A percentile compares a stretch with the other conserved stretches of the same genome.
These are phyloP conservation scores for Euphydryas editha DNA, from an alignment of 2,888 invertebrate genomes.

Conservation along the genomic window DNA sequence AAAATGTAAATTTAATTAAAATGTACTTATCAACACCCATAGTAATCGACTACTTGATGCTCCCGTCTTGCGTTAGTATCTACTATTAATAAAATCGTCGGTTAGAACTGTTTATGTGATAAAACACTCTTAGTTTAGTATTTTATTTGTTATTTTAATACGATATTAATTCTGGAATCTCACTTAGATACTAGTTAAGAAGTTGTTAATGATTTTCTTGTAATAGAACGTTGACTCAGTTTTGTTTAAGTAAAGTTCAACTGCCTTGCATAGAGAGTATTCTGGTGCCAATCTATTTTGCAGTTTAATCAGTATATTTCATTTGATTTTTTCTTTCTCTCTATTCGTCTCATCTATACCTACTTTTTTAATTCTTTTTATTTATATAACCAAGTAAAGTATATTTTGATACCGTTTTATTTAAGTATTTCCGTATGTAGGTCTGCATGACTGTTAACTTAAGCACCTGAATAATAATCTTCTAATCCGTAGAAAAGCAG, in stretches of 20 bases:
- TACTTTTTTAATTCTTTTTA: too few species aligned
- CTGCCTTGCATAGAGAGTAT: not conserved
- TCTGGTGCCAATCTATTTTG: too few species aligned
- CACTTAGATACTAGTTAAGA: not conserved
- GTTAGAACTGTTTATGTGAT: slow-evolving; percentile 4
- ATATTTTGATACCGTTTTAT: too few species aligned
- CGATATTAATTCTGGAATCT: slow-evolving; percentile 18
- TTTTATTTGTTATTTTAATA: slow-evolving; percentile 5
- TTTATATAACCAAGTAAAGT: too few species aligned
- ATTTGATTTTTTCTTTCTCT: too few species aligned
- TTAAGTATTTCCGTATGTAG: too few species aligned
- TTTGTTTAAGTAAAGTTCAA: not conserved
- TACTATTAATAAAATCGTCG: slow-evolving; percentile 9
- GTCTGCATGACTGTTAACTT: too few species aligned
- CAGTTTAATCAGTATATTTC: too few species aligned
- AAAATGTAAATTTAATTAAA: slow-evolving; percentile 18
- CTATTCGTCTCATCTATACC: too few species aligned
- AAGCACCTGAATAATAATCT: too few species aligned
- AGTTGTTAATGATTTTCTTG: not conserved
- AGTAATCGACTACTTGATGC: slow-evolving; percentile 20
- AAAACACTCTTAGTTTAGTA: not conserved
- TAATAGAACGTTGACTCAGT: not conserved
- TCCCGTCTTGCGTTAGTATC: slow-evolving; percentile 18
- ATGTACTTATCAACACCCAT: slow-evolving; percentile 15
- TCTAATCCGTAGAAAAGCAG: too few species aligned